Evolutionary conservation across 2,113 vertebrate species (phyloP), one percentile per base, ranked within the genome.

Genomic region (Apeltes quadracus): DNA sequence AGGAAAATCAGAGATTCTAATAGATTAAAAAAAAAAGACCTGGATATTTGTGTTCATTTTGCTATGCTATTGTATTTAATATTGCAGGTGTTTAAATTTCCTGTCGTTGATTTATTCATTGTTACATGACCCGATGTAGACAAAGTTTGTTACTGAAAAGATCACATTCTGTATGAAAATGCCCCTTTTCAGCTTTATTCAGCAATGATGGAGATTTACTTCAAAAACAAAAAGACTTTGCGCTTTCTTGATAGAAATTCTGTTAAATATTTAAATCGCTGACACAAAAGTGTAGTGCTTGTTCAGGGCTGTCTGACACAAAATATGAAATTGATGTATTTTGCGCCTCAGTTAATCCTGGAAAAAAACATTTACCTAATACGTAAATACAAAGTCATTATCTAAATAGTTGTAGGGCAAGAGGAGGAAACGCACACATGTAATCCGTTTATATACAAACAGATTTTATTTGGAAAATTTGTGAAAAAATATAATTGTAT

Each of bases 381-480:
- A 34, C 1, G 3, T 23, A 12, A 34, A 34, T 11, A 12, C 22
- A 3, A 41, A 3, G 48, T 1, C 15, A 29, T 29, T 14, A 39
- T 39, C 27, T 0, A 16, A 12, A 41, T 18, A 25, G 20, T 50
- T 13, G n/a, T 32, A 27, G 27, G 7, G 27, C 20, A 1, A 46
- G 7, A 55, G 38, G 1, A 5, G 20, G 64, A 4, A 66, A 3
- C 4, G n/a, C 15, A 77, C 70, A 82, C 53, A 63, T 13, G 10
- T 32, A 36, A 65, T 23, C 15, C 2, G 7, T 90, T 78, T 94
- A 89, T 90, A 82, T 95, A 96, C 92, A 95, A 96, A 95, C 50
- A 6, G 0, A 83, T 96, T 96, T 96, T 61, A 95, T 96, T 94
- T 54, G 14, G 94, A 93, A 96, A 94, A 94, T 91, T 91, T 88